Conservation (phyloP, 2,113 vertebrate species). For the Lycocorax pyrrhopterus region DNA sequence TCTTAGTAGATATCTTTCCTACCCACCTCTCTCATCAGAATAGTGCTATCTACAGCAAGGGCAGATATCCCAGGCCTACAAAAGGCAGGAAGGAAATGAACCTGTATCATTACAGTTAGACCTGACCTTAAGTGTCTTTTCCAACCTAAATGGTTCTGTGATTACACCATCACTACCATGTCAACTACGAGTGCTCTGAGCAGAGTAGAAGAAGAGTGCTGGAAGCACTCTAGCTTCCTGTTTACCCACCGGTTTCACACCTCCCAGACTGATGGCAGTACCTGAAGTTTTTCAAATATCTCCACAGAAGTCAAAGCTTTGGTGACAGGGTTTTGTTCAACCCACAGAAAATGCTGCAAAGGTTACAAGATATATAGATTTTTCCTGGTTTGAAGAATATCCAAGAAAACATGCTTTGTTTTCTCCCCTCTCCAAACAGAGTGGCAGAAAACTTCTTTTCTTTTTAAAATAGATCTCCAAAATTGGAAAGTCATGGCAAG, state of each 20-base stretch:
- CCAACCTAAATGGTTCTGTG: not conserved
- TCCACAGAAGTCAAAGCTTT: not conserved
- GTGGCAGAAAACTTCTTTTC: not conserved
- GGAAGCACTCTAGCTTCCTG: not conserved
- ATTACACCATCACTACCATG: not conserved
- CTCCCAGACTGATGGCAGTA: not conserved
- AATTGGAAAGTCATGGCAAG: not conserved
- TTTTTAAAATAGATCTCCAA: not conserved
- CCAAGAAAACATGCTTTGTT: not conserved
- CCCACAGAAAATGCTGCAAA: not conserved
- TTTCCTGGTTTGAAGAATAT: not conserved
- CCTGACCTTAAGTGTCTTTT: not conserved
- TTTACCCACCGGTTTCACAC: not conserved
- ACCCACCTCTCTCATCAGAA: not conserved
- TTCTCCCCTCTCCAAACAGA: not conserved
- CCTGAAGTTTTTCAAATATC: not conserved
- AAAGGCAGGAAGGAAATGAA: not conserved
- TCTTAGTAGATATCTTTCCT: not conserved
- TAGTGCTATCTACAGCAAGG: not conserved
- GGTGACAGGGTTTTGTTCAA: not conserved
- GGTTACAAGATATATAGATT: not conserved
- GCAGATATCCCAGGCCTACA: not conserved
- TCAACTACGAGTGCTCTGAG: not conserved
- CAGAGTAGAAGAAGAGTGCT: not conserved
- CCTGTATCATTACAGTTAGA: not conserved